Evolutionary conservation across 2,888 invertebrate genomes (phyloP), one percentile per base, ranked within the genome.

Genomic region (Boloria selene): DNA sequence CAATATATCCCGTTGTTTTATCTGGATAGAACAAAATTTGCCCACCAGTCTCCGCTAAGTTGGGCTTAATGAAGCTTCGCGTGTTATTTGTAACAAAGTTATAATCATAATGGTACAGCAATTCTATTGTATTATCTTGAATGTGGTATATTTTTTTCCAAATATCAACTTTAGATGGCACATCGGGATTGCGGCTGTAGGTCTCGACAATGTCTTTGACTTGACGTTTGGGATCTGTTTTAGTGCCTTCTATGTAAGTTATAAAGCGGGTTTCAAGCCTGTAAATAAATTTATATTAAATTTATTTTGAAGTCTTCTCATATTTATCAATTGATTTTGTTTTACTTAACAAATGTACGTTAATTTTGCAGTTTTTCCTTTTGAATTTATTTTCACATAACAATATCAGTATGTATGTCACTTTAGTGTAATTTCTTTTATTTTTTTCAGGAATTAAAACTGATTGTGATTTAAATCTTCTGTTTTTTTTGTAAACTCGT

Each of bases 1-100:
- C 96, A 75, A 94, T 93, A 76, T 96, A 96, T 45, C 94, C 94
- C 18, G 93, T 90, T 0, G 94, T 95, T 70, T 95, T 92, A 4
- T 94, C 93, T 0, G 95, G 94, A 78, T 94, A 93, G 72, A 94
- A 96, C 49, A 91, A 80, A 13, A 96, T 88, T 73, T 94, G 93
- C 5, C 95, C 94, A 0, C 95, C 96, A 74, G 95, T 94, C 76
- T 96, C 96, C 0, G 95, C 94, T 62, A 94, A 83, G 5, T 95
- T 93, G 0, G 96, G 96, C 76, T 96, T 96, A 2, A 92, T 86
- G 73, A 95, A 96, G 59, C 87, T 92, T 50, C 95, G 92, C 0
- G 93, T 95, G 13, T 94, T 93, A 69, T 95, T 94, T 0, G 95
- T 94, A 4, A 94, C 93, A 71, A 93, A 92, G 61, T 93, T 94